phyloP scores from a whole-genome alignment of 2,888 invertebrate species.

The Drosophila mimetica region DNA sequence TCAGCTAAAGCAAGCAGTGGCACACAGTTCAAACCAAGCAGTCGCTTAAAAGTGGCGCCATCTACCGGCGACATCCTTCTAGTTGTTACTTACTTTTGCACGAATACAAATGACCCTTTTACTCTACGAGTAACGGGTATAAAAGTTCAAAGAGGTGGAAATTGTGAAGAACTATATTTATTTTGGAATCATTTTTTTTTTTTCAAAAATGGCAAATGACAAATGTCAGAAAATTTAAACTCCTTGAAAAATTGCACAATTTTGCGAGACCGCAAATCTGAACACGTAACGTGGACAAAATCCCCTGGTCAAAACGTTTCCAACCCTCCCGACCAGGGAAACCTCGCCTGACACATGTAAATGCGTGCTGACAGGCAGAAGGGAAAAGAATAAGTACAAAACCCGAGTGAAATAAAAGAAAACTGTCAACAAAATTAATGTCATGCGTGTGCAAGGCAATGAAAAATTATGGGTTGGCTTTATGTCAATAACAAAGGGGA shows the following conservation, averaged over 20 bases:
- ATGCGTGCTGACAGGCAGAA: constrained; percentile 76
- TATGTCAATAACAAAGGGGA: constrained; percentile 81
- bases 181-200: no score
- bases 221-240: constrained; percentile 6
- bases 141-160: no score
- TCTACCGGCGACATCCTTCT: no score
- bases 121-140: no score
- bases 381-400: constrained; percentile 60
- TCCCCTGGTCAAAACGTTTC: constrained; percentile 12
- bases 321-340: constrained; percentile 26
- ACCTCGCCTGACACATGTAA: constrained; percentile 71
- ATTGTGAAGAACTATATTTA: no score
- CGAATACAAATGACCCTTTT: no score
- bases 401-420: constrained; percentile 70
- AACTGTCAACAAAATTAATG: constrained; percentile 84
- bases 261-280: constrained; percentile 35
- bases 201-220: not conserved
- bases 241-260: constrained; percentile 9
- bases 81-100: no score
- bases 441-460: constrained; percentile 82
- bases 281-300: constrained; percentile 17
- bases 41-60: no score
- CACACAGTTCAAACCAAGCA: no score
- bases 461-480: constrained; percentile 83
- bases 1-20: no score